Base-by-base conservation (phyloP, 2,888 invertebrate species). In the Thyatira batis region DNA sequence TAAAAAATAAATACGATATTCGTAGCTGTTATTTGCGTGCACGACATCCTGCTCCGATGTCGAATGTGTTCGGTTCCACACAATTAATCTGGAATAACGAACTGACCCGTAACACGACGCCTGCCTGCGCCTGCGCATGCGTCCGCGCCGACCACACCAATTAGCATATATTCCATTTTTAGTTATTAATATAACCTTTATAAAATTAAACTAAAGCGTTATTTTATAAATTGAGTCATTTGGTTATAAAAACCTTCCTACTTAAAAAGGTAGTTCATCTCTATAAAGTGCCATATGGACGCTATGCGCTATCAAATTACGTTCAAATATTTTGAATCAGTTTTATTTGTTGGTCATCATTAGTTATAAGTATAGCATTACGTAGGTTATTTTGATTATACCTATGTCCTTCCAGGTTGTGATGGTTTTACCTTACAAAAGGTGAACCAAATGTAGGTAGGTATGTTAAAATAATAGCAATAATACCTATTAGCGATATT, bases 21-120 rank as follows among this genome's bases (percentile, higher is more conserved):
- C 62, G 63, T 67, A 62, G 62, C 64, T 60, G 64, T 67, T 62
- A 69, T 70, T 73, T 76, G 73, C 78, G 78, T 81, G 82, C 76
- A 69, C 56, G 55, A 61, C 64, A 55, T 65, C 64, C 69, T 53
- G 67, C 69, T 65, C 70, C 69, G 84, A 86, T 91, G 92, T 87
- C 87, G 88, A 86, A 82, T 84, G 85, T 78, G 79, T 80, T 79
- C 82, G 78, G 89, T 88, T 88, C 88, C 88, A 83, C 85, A 80
- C 89, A 89, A 89, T 91, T 89, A 87, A 87, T 85, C 78, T 82
- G 79, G 80, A 89, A 87, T 89, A 89, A 89, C 84, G 88, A 89
- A 89, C 82, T 76, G 76, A 74, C 80, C 80, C 81, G 87, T 80
- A 83, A 89, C 83, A 79, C 82, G 86, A 88, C 81, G 76, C 85